Conservation (phyloP, 2,797 vertebrate species). For the Huso huso region DNA sequence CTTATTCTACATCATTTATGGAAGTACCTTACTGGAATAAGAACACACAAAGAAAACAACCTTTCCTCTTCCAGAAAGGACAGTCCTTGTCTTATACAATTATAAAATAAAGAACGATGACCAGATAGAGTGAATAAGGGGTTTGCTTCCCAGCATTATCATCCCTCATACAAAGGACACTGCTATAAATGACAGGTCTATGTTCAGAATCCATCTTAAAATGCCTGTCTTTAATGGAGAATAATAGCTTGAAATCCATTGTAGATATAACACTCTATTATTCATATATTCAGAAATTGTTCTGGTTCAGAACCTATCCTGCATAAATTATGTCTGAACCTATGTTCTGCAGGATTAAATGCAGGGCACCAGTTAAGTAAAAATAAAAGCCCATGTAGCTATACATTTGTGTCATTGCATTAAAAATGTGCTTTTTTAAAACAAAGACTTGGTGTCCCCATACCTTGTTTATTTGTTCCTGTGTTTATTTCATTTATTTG, state of each 20-base stretch:
- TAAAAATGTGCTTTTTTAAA: neutral
- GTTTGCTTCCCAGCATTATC: conserved; percentile 21
- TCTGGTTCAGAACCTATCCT: neutral
- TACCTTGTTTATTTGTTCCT: too few relatives aligned
- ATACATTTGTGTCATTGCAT: conserved; percentile 3
- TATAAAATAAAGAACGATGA: conserved; percentile 37
- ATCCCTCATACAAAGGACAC: conserved; percentile 25
- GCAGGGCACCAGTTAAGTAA: conserved; percentile 4
- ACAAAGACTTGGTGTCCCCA: too few relatives aligned
- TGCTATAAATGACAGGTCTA: conserved; percentile 20
- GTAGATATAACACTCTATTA: conserved; percentile 6
- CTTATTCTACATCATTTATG: conserved; percentile 15
- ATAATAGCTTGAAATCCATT: neutral
- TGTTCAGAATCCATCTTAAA: conserved; percentile 9
- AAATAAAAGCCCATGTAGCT: conserved; percentile 9
- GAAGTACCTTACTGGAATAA: neutral
- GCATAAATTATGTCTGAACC: conserved; percentile 12
- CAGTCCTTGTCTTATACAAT: conserved; percentile 34
- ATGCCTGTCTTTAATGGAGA: neutral
- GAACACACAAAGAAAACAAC: neutral
- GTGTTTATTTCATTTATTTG: too few relatives aligned
- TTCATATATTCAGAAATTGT: conserved; percentile 12
- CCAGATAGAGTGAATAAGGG: conserved; percentile 25
- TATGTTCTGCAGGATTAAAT: conserved; percentile 9
- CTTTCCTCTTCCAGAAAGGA: conserved; percentile 24